These are phyloP conservation scores for Athripsodes cinereus DNA, from an alignment of 2,888 invertebrate genomes.

Conservation along the genomic window DNA sequence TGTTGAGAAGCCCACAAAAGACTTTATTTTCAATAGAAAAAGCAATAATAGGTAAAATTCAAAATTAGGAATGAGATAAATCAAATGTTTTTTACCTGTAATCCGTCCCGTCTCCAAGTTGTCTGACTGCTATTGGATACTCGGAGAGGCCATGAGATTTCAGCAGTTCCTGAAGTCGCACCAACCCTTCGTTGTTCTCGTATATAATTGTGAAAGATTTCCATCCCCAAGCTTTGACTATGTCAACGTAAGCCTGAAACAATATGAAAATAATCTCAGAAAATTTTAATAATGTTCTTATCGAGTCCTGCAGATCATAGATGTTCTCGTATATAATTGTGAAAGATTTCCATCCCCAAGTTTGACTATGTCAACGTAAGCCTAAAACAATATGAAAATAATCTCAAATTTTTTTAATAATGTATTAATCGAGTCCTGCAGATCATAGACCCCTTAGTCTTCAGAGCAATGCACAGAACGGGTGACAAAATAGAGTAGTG, in stretches of 20 bases:
- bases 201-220: constrained; percentile 95
- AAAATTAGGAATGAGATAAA: no score
- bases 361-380: constrained; percentile 84
- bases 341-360: constrained; percentile 93
- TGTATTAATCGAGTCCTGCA: no score
- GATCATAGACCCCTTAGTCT: no score
- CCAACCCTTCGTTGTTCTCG: constrained; percentile 90
- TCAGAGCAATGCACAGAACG: no score
- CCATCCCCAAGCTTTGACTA: constrained; percentile 89
- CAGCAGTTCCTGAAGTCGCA: constrained; percentile 78
- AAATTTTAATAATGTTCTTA: no score
- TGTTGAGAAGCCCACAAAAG: no score
- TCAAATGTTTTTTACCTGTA: constrained; percentile 82
- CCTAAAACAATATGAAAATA: constrained; percentile 63
- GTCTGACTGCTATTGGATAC: constrained; percentile 77
- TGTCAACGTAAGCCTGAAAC: constrained; percentile 80
- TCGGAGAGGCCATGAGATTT: constrained; percentile 84
- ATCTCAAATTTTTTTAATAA: no score
- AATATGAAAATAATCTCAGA: no score
- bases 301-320: constrained; percentile 84
- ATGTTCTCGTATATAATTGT: constrained; percentile 95
- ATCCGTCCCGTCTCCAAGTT: constrained; percentile 76
- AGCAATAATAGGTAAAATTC: no score
- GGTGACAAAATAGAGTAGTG: no score
- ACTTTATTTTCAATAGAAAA: no score